phyloP scores from a whole-genome alignment of 2,888 invertebrate genomes.

The Busseola fusca region DNA sequence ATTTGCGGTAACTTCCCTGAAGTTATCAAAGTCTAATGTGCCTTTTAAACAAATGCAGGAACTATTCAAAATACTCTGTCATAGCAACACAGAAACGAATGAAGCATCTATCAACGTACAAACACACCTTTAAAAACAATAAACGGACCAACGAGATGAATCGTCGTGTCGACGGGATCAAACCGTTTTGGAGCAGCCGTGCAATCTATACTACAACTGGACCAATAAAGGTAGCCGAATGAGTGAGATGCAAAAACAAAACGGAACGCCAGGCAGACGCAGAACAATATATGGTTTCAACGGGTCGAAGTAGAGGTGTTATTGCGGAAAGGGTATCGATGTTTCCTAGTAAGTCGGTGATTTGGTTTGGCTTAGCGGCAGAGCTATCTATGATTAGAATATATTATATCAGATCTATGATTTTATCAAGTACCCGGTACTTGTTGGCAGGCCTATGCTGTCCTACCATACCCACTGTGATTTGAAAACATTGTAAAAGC shows the following conservation, averaged over 20 bases:
- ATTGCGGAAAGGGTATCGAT: slow-evolving; percentile 26
- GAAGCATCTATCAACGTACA: slow-evolving; percentile 15
- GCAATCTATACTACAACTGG: slow-evolving; percentile 21
- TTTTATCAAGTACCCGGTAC: too few species aligned
- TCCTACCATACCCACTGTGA: too few species aligned
- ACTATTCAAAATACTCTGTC: too few species aligned
- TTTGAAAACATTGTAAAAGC: too few species aligned
- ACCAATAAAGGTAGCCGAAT: slow-evolving; percentile 67
- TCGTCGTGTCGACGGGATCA: slow-evolving; percentile 54
- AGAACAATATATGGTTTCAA: slow-evolving; percentile 64
- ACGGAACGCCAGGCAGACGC: slow-evolving; percentile 61
- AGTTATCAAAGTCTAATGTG: too few species aligned
- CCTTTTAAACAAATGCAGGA: neutral
- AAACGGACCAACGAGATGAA: slow-evolving; percentile 43
- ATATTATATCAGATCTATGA: too few species aligned
- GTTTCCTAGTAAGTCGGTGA: neutral
- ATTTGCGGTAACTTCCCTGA: too few species aligned
- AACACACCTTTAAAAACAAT: slow-evolving; percentile 54
- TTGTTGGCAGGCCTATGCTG: too few species aligned
- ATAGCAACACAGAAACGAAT: neutral
- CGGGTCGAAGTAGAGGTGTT: slow-evolving; percentile 45
- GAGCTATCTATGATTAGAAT: too few species aligned
- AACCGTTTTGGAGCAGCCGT: slow-evolving; percentile 43
- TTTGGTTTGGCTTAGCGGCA: neutral
- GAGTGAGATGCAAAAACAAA: slow-evolving; percentile 69